These are phyloP conservation scores for Spicauda simplicius DNA, from an alignment of 2,888 invertebrate genomes.

Conservation along the genomic window DNA sequence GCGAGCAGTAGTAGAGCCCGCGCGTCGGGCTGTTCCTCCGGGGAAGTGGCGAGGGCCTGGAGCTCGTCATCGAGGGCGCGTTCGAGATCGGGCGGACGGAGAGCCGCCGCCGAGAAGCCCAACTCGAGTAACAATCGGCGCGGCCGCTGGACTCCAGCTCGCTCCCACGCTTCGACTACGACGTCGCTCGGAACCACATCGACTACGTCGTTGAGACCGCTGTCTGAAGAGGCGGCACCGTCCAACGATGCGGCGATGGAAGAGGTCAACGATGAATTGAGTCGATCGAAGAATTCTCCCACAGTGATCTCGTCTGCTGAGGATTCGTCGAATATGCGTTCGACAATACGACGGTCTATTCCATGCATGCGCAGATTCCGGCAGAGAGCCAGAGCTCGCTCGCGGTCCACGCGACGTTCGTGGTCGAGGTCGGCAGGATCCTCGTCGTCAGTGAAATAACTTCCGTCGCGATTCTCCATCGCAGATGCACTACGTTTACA, in stretches of 20 bases:
- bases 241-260: slow-evolving; percentile 59
- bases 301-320: slow-evolving; percentile 64
- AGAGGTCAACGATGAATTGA: slow-evolving; percentile 65
- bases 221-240: slow-evolving; percentile 28
- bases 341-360: slow-evolving; percentile 63
- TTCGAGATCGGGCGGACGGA: slow-evolving; percentile 86
- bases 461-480: slow-evolving; percentile 54
- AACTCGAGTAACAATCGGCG: slow-evolving; percentile 87
- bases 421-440: slow-evolving; percentile 57
- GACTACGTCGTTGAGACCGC: slow-evolving; percentile 38
- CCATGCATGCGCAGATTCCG: slow-evolving; percentile 68
- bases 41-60: slow-evolving; percentile 47
- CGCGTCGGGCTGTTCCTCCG: slow-evolving; percentile 50
- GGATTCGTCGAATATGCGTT: slow-evolving; percentile 64
- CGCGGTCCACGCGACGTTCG: slow-evolving; percentile 63
- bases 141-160: slow-evolving; percentile 87
- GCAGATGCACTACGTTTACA: slow-evolving; percentile 65
- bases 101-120: slow-evolving; percentile 85
- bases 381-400: slow-evolving; percentile 68
- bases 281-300: slow-evolving; percentile 74
- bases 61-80: slow-evolving; percentile 89
- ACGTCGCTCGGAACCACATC: slow-evolving; percentile 72
- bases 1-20: slow-evolving; percentile 82
- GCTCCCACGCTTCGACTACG: slow-evolving; percentile 90
- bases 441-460: slow-evolving; percentile 41